phyloP scores from a whole-genome alignment of 2,888 invertebrate genomes.

The Stenodema calcarata region DNA sequence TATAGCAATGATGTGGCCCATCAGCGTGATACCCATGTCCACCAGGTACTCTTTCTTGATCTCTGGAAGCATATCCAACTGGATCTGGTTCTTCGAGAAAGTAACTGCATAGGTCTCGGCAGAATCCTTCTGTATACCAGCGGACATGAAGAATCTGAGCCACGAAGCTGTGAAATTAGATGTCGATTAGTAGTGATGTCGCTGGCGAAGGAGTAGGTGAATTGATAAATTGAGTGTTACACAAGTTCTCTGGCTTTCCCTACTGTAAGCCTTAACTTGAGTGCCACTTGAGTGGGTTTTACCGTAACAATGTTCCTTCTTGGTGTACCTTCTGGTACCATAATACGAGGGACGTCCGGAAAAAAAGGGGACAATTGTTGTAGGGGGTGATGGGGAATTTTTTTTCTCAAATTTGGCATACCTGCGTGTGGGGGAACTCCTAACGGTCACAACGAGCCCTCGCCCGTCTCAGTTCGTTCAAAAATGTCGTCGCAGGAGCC shows the following conservation, averaged over 20 bases:
- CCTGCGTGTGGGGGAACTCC: no score
- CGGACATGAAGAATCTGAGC: conserved; percentile 85
- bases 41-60: conserved; percentile 84
- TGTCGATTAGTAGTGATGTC: background rate
- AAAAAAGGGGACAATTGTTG: no score
- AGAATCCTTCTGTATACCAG: conserved; percentile 80
- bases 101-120: conserved; percentile 84
- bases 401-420: no score
- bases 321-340: no score
- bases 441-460: no score
- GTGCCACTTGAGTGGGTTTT: no score
- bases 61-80: conserved; percentile 84
- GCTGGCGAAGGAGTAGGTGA: background rate
- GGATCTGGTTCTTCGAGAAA: conserved; percentile 86
- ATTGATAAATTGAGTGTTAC: background rate
- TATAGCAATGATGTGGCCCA: conserved; percentile 73
- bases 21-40: conserved; percentile 82
- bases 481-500: no score
- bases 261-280: background rate
- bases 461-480: no score
- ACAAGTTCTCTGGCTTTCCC: background rate
- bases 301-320: no score
- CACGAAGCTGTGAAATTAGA: conserved; percentile 68
- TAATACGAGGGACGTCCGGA: no score
- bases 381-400: no score